phyloP scores from a whole-genome alignment of 2,888 invertebrate genomes.

The Latrodectus hesperus region DNA sequence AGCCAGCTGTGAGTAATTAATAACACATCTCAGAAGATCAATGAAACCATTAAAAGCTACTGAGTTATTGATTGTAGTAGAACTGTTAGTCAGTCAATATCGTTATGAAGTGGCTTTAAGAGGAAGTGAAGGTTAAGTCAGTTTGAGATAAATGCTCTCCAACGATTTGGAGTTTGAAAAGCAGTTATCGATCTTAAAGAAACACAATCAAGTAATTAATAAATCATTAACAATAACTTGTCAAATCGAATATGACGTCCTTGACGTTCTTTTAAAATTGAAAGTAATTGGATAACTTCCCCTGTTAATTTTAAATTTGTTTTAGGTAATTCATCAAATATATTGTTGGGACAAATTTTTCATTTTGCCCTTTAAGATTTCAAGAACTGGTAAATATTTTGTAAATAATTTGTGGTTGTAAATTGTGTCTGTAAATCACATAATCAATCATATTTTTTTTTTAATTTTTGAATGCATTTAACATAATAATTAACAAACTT shows the following conservation, averaged over 20 bases:
- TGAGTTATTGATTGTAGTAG: slow-evolving; percentile 52
- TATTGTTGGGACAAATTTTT: too few species aligned
- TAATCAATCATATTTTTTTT: too few species aligned
- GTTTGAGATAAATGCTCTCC: slow-evolving; percentile 39
- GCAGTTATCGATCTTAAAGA: slow-evolving; percentile 21
- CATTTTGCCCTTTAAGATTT: too few species aligned
- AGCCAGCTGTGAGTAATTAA: slow-evolving; percentile 66
- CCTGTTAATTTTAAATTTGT: too few species aligned
- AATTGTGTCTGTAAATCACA: too few species aligned
- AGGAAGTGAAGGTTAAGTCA: slow-evolving; percentile 34
- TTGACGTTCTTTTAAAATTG: not conserved
- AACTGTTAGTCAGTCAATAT: slow-evolving; percentile 46
- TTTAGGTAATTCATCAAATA: too few species aligned
- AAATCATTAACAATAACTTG: slow-evolving; percentile 14
- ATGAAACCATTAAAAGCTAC: slow-evolving; percentile 61
- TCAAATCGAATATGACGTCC: not conserved
- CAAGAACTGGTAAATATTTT: too few species aligned
- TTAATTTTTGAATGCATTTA: too few species aligned
- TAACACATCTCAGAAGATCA: slow-evolving; percentile 64
- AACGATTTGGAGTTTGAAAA: slow-evolving; percentile 15
- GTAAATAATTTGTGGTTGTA: too few species aligned
- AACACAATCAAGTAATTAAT: slow-evolving; percentile 15
- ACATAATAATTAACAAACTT: too few species aligned
- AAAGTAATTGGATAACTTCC: not conserved
- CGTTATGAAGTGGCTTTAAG: slow-evolving; percentile 18